Percentiles rank a stretch among this genome's conserved stretches.
Conservation (phyloP, 2,888 invertebrate genomes). For the Scrobipalpa costella region DNA sequence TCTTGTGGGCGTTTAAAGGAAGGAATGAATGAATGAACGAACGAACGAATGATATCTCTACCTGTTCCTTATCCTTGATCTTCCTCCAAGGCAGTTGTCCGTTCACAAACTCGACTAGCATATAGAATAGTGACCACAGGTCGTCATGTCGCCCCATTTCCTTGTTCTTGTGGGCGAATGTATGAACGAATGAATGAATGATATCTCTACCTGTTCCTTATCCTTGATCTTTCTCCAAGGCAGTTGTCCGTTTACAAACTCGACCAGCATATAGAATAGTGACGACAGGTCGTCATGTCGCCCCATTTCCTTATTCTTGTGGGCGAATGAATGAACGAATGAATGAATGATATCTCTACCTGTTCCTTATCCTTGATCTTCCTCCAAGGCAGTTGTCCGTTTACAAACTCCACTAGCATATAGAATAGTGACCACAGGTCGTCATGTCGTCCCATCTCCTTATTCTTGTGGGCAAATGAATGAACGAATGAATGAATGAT, state of each 20-base stretch:
- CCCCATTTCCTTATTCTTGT: conserved; percentile 99
- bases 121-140: conserved; percentile 99
- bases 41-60: conserved; percentile 41
- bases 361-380: conserved; percentile 99
- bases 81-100: conserved; percentile 99
- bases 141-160: conserved; percentile 99
- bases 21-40: no score
- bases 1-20: no score
- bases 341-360: conserved; percentile 57
- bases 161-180: conserved; percentile 99
- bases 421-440: conserved; percentile 99
- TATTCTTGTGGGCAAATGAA: conserved; percentile 99
- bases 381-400: conserved; percentile 98
- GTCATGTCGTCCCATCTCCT: conserved; percentile 99
- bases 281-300: conserved; percentile 99
- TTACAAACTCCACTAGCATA: conserved; percentile 99
- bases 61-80: conserved; percentile 99
- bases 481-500: conserved; percentile 82
- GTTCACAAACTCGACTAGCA: conserved; percentile 99
- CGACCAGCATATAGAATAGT: conserved; percentile 99
- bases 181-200: conserved; percentile 84
- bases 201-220: conserved; percentile 90
- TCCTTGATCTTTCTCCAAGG: conserved; percentile 99
- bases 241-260: conserved; percentile 98
- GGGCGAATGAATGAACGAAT: conserved; percentile 96